Evolutionary conservation across 2,113 vertebrate species (phyloP), one percentile per base, ranked within the genome.

Genomic region (Leucosticte australis): DNA sequence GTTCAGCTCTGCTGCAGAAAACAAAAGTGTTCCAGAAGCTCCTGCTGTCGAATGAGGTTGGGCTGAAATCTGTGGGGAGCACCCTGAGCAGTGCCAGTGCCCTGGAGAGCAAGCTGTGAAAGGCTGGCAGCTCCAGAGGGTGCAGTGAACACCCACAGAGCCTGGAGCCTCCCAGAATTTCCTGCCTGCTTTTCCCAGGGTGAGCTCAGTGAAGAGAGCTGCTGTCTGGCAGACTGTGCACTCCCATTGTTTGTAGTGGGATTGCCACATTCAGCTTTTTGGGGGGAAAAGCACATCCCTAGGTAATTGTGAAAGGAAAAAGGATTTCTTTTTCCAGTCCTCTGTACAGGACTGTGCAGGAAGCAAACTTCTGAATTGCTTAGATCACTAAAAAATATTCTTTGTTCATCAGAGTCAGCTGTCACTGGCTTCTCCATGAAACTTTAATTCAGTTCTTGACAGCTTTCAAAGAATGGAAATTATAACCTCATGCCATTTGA

Each of bases 1-100:
- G 92, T 94, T 88, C 52, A 77, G 56, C 89, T 87, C 44, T 59
- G 39, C 74, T 78, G n/a, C 87, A 81, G 78, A 55, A 92, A 83
- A 76, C 70, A 89, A 63, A 85, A 78, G 69, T 33, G 23, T 80
- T 94, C 85, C 50, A 89, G 85, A 24, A 87, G 69, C 79, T n/a
- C 87, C 39, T 57, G 49, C 74, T 76, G 47, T 24, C 22, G 41
- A 30, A n/a, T 47, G 74, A 92, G 53, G 33, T 18, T 87, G 33
- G 55, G 15, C 42, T 84, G 82, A 17, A 59, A 12, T 44, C 44
- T 35, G 20, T 10, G 49, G 46, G 57, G 46, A 94, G 17, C 33
- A 2, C 62, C 56, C 20, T 20, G 28, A 35, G 11, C 88, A 55
- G 83, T 83, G 75, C 27, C 68, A 79, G 6, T 83, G 87, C 31